Conservation (phyloP, 2,113 vertebrate genomes). For the Sminthopsis crassicaudata region DNA sequence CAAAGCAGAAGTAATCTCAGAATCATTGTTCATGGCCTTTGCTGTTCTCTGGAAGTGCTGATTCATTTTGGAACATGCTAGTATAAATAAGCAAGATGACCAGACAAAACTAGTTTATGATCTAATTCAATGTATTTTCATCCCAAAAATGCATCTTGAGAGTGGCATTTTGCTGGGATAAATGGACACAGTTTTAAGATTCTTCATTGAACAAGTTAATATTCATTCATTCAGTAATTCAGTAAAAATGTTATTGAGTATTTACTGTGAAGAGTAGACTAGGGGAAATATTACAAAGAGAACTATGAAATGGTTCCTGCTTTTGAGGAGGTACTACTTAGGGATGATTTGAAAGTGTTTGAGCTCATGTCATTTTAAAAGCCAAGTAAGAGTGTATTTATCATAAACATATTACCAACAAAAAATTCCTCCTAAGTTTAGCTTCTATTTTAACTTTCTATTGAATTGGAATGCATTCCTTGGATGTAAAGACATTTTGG, state of each 20-base stretch:
- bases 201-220: not conserved
- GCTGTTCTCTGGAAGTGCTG: not conserved
- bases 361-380: not conserved
- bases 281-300: slow-evolving; percentile 17
- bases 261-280: not conserved
- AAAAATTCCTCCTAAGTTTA: not conserved
- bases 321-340: not conserved
- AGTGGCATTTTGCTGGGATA: not conserved
- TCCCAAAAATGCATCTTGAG: not conserved
- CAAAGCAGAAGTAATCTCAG: not conserved
- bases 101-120: slow-evolving; percentile 8
- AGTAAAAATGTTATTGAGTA: not conserved
- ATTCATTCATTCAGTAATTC: not conserved
- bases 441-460: not conserved
- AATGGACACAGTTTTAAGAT: not conserved
- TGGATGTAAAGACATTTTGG: not conserved
- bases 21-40: not conserved
- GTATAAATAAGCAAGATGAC: not conserved
- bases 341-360: not conserved
- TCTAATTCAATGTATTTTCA: not conserved
- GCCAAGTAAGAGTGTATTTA: not conserved
- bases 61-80: not conserved
- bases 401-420: not conserved
- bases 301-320: not conserved
- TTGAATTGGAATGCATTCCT: not conserved